Evolutionary conservation across 2,797 vertebrate species (phyloP), one percentile per base, ranked within the genome.

Genomic region (Coregonus sp.): DNA sequence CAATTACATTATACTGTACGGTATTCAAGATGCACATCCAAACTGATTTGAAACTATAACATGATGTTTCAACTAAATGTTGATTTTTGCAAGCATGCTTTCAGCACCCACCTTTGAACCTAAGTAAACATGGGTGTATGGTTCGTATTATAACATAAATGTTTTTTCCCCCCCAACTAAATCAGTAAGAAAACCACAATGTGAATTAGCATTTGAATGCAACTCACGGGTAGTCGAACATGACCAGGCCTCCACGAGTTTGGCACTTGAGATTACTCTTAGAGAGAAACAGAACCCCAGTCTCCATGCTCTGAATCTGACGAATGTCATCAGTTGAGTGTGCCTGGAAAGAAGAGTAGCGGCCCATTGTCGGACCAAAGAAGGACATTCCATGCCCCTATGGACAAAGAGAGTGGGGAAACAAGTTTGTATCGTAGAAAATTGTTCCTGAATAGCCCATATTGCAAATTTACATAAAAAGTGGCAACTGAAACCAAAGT

Each of bases 201-300:
- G 25, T 52, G 9, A 54, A 16, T 51, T 4, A 56, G 54, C 73
- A 31, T 66, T 20, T 20, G n/a, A 9, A 66, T n/a, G 47, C 63
- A 74, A 95, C 97, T 96, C 85, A 99, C 98, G 96, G 92, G 82
- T 96, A 99, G 91, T 99, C 97, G 73, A 99, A 99, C 86, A 98
- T 96, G 81, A 97, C 92, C 14, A 98, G 93, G 35, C 98, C 98
- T 0, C 98, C 98, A 0, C 98, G 95, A 0, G 97, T 97, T 87
- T 92, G 90, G 85, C 96, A 98, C 84, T 96, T 99, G 61, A 99
- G 96, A 91, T 96, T 97, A 84, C 87, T 93, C 90, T 99, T 99
- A 68, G 97, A 96, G 31, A 99, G 94, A 89, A 99, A 98, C 52
- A 98, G 92, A 75, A 99, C 91, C 0, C 98, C 98, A 0, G 96